phyloP scores from a whole-genome alignment of 2,113 vertebrate species.

The Gymnobelideus leadbeateri region DNA sequence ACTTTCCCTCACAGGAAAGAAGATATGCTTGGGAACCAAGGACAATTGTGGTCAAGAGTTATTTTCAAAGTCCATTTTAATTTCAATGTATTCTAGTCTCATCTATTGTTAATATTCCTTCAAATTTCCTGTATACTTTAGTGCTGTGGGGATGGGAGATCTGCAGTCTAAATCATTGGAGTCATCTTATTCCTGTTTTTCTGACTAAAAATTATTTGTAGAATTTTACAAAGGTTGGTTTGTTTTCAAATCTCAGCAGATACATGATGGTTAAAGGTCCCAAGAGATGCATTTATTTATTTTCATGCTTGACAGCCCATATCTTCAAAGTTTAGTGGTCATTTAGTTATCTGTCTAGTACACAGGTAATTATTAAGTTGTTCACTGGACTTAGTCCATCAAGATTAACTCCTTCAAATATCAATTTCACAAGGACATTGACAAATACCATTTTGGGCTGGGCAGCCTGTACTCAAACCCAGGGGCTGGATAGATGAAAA shows the following conservation, averaged over 20 bases:
- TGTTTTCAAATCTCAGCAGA: not conserved
- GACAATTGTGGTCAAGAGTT: slow-evolving; percentile 55
- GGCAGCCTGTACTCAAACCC: slow-evolving; percentile 52
- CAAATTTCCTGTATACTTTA: slow-evolving; percentile 53
- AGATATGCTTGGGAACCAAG: slow-evolving; percentile 16
- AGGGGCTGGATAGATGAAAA: slow-evolving; percentile 68
- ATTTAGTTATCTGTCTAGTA: slow-evolving; percentile 28
- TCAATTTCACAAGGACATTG: slow-evolving; percentile 56
- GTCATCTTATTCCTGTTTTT: slow-evolving; percentile 36
- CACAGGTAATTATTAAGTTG: slow-evolving; percentile 1
- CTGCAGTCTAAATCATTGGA: slow-evolving; percentile 40
- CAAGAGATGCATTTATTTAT: slow-evolving; percentile 26
- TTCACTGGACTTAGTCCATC: slow-evolving; percentile 1
- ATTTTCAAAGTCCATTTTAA: slow-evolving; percentile 66
- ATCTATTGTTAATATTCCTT: slow-evolving; percentile 23
- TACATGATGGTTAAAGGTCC: not conserved
- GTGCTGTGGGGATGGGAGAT: slow-evolving; percentile 36
- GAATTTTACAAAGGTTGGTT: slow-evolving; percentile 16
- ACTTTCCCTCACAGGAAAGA: slow-evolving; percentile 47
- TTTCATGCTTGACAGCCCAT: slow-evolving; percentile 48
- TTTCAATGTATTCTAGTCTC: slow-evolving; percentile 63
- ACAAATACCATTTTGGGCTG: slow-evolving; percentile 58
- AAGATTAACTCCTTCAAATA: slow-evolving; percentile 50
- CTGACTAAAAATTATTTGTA: slow-evolving; percentile 49
- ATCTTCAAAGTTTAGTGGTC: slow-evolving; percentile 23